Evolutionary conservation across 53 echinoderm and acorn worm genomes (phyloP), one percentile per base, ranked within the genome.

Genomic region (Antedon mediterranea): DNA sequence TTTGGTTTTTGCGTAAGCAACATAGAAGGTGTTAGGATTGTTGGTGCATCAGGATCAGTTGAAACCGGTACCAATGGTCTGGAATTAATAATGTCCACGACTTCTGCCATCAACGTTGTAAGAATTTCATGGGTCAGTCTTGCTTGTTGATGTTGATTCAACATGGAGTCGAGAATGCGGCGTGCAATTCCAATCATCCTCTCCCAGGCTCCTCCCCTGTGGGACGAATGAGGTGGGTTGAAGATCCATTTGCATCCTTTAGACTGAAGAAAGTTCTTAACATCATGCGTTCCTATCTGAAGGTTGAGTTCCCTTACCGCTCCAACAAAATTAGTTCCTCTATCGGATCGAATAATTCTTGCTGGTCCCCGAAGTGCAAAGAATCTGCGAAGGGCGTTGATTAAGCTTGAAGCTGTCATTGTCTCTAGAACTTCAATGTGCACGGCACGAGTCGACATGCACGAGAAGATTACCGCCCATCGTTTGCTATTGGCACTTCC

Each of bases 271-370:
- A 74, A 6, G 30, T 71, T 71, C 26, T 33, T 78, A 8, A 83
- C 31, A 41, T 71, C 28, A n/a, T 83, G 71, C 9, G 34, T 78
- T 30, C 72, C 85, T 28, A 71, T 30, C 5, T 30, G 30, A 32
- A 29, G 70, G 0, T 57, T 20, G 34, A 89, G 29, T 72, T 86
- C 86, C 31, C 78, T 89, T 41, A 72, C 72, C 29, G 86, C 86
- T 43, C 86, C 90, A 26, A 81, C 70, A 43, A 90, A 84, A 32
- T 87, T 87, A 0, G 86, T 85, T 72, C 81, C 84, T 30, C 83
- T 42, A 76, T 90, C 82, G 0, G 83, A 90, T 34, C 82, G 72
- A 6, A 90, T 71, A 14, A 37, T 71, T 57, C 82, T 84, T 0
- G 78, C 83, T 30, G 76, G 77, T 27, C 82, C 81, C 11, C 84